These are phyloP conservation scores for Lithobius niger DNA, from an alignment of 1,140 invertebrate species.

Conservation along the genomic window DNA sequence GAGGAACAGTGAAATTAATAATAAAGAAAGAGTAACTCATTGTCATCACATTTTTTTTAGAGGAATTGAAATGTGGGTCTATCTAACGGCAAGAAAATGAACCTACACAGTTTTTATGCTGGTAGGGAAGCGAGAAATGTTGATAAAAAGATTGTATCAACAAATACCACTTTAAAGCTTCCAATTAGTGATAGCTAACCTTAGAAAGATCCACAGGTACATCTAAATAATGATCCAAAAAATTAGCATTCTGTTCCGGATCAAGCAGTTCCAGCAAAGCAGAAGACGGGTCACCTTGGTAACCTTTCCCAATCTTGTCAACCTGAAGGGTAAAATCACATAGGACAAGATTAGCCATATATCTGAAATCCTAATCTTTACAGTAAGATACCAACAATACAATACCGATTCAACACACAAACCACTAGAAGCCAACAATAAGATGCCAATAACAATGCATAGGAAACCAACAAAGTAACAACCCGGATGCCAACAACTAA, in stretches of 20 bases:
- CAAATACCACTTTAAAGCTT: too few relatives aligned
- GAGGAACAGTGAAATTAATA: too few relatives aligned
- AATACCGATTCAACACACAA: too few relatives aligned
- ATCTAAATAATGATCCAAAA: constrained; percentile 96
- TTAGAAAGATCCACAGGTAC: constrained; percentile 93
- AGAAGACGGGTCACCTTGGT: constrained; percentile 93
- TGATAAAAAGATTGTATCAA: not conserved
- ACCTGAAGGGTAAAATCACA: constrained; percentile 24
- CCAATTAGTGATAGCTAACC: constrained; percentile 36
- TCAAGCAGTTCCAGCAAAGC: constrained; percentile 91
- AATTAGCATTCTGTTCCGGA: constrained; percentile 96
- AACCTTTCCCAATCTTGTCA: constrained; percentile 55
- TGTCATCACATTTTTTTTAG: too few relatives aligned
- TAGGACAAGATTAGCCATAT: constrained; percentile 5
- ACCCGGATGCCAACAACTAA: too few relatives aligned
- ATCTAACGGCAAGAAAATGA: constrained; percentile 1
- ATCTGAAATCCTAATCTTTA: not conserved
- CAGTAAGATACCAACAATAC: not conserved
- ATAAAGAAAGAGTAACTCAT: too few relatives aligned
- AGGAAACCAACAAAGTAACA: too few relatives aligned
- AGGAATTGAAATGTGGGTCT: too few relatives aligned
- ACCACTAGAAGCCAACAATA: too few relatives aligned
- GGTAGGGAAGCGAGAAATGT: not conserved
- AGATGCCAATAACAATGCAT: too few relatives aligned
- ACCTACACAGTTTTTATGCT: not conserved